A percentile compares a stretch with the other conserved stretches of the same genome.
Evolutionary conservation across 2,888 invertebrate species (phyloP).

Genomic region (Lasioglossum oenotherae): DNA sequence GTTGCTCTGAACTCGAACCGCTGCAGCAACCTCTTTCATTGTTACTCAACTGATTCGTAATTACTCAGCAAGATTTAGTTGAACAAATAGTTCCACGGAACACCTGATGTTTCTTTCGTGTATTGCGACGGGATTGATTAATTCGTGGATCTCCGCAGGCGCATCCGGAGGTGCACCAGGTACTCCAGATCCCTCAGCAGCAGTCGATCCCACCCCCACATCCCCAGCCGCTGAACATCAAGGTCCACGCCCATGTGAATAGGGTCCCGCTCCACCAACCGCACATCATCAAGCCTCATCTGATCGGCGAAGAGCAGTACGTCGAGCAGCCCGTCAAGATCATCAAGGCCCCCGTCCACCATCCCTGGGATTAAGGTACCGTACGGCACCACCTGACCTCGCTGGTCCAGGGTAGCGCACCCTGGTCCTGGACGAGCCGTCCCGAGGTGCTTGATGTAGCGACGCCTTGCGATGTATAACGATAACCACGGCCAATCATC

Average conservation of each 20-base stretch:
- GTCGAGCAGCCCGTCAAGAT: slow-evolving; percentile 85
- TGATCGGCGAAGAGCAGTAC: slow-evolving; percentile 86
- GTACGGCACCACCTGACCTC: slow-evolving; percentile 58
- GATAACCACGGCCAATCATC: slow-evolving; percentile 55
- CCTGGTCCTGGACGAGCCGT: slow-evolving; percentile 48
- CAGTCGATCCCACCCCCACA: slow-evolving; percentile 79
- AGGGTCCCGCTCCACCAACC: slow-evolving; percentile 77
- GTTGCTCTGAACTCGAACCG: background rate
- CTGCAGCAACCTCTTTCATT: too few species aligned
- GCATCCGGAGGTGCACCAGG: slow-evolving; percentile 71
- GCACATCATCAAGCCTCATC: slow-evolving; percentile 85
- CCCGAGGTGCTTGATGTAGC: slow-evolving; percentile 49
- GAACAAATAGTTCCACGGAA: too few species aligned
- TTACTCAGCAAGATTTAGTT: too few species aligned
- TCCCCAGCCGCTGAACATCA: slow-evolving; percentile 80
- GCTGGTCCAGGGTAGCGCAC: slow-evolving; percentile 74
- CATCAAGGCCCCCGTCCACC: slow-evolving; percentile 84
- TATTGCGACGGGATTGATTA: too few species aligned
- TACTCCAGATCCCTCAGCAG: slow-evolving; percentile 79
- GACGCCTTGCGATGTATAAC: slow-evolving; percentile 41
- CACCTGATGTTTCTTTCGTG: background rate
- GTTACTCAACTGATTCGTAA: too few species aligned
- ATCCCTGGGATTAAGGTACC: slow-evolving; percentile 78
- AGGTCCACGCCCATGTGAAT: slow-evolving; percentile 74
- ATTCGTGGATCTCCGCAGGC: slow-evolving; percentile 32